A percentile compares a stretch with the other conserved stretches of the same genome.
phyloP scores from a whole-genome alignment of 1,140 invertebrate species.

The Trypoxylus dichotomus region DNA sequence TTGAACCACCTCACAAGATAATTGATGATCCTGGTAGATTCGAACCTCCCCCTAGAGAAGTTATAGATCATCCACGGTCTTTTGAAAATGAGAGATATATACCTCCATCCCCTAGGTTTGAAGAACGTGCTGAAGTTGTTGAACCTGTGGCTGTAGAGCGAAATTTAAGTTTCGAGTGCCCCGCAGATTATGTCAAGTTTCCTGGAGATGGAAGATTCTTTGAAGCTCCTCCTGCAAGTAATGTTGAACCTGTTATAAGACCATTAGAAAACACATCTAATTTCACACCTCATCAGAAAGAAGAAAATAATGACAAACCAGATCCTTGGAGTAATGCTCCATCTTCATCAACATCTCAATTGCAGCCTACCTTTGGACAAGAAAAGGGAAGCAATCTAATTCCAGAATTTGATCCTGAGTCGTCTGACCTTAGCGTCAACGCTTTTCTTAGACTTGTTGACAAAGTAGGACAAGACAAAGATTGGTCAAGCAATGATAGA shows the following conservation, averaged over 20 bases:
- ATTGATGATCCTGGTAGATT: not conserved
- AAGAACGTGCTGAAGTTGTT: not conserved
- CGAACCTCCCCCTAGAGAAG: slow-evolving; percentile 2
- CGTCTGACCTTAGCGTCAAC: not conserved
- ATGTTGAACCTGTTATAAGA: not conserved
- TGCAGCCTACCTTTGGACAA: slow-evolving; percentile 27
- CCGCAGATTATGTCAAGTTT: not conserved
- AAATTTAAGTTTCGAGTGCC: slow-evolving; percentile 2
- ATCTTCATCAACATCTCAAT: not conserved
- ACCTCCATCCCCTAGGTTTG: slow-evolving; percentile 4
- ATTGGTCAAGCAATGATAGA: slow-evolving; percentile 31
- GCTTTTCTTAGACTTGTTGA: slow-evolving; percentile 29
- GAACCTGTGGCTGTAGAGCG: not conserved
- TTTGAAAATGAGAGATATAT: not conserved
- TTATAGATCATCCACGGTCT: not conserved
- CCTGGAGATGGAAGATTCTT: not conserved
- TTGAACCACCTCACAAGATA: not conserved
- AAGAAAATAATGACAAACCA: slow-evolving; percentile 18
- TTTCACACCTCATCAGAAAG: not conserved
- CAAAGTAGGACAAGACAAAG: not conserved
- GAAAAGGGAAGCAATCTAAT: slow-evolving; percentile 26
- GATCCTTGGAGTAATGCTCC: slow-evolving; percentile 15
- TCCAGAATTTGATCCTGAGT: slow-evolving; percentile 33
- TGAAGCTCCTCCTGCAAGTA: not conserved
- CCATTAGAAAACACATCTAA: not conserved